These are phyloP conservation scores for Thalassarche chlororhynchos DNA, from an alignment of 2,113 vertebrate species.

Conservation along the genomic window DNA sequence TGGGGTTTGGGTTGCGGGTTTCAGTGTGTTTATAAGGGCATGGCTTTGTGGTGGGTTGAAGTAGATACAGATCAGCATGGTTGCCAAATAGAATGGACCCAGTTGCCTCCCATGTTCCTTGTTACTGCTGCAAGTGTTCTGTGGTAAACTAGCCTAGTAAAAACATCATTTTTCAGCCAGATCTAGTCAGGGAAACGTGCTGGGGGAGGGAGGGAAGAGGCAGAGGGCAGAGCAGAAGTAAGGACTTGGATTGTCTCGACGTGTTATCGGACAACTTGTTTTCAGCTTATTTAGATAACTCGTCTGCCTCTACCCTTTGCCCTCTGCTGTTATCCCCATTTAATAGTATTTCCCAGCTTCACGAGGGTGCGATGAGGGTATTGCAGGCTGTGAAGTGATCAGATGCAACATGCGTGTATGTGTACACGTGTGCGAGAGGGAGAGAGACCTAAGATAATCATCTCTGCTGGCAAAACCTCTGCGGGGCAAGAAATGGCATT, in stretches of 20 bases:
- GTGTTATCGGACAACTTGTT: background rate
- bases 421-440: background rate
- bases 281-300: background rate
- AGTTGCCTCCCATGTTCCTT: background rate
- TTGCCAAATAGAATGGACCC: background rate
- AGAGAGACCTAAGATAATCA: background rate
- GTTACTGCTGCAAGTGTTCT: background rate
- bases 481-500: background rate
- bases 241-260: background rate
- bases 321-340: background rate
- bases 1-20: background rate
- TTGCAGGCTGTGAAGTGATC: background rate
- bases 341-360: slow-evolving; percentile 15
- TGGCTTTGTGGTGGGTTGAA: background rate
- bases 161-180: background rate
- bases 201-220: background rate
- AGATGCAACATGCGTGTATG: background rate
- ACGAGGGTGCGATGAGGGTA: background rate
- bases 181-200: background rate
- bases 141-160: background rate
- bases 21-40: background rate
- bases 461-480: background rate
- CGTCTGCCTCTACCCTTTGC: background rate
- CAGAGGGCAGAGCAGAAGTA: background rate
- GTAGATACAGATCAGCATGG: background rate